These are phyloP conservation scores for Phataginus tetradactyla DNA, from an alignment of 2,797 vertebrate genomes.

Conservation along the genomic window DNA sequence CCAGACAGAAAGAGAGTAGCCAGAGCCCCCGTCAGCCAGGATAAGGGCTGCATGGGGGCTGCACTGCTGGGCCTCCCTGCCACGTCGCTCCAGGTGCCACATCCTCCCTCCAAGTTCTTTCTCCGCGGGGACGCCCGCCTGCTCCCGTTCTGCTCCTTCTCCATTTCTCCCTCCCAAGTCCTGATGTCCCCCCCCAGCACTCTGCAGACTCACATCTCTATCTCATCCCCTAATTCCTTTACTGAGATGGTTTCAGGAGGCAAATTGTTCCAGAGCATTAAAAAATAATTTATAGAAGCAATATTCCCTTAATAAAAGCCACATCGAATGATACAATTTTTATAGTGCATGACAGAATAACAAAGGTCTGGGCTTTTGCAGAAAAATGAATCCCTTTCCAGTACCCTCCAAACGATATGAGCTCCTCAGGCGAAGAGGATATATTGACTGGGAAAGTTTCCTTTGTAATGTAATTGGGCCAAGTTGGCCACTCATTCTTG, in stretches of 20 bases:
- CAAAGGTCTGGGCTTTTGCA: conserved; percentile 59
- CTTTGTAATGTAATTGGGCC: conserved; percentile 63
- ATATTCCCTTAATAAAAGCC: conserved; percentile 78
- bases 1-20: not conserved
- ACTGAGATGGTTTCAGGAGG: conserved; percentile 50
- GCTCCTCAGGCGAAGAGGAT: conserved; percentile 63
- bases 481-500: conserved; percentile 44
- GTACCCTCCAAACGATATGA: conserved; percentile 1
- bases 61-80: accelerated
- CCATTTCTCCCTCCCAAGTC: not conserved
- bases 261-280: conserved; percentile 61
- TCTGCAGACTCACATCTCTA: not conserved
- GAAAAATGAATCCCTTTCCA: conserved; percentile 74
- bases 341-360: conserved; percentile 72
- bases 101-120: not conserved
- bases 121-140: too few relatives aligned
- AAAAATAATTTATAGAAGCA: conserved; percentile 68
- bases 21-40: accelerated
- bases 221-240: not conserved
- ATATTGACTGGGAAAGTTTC: conserved; percentile 70
- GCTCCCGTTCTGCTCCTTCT: accelerated
- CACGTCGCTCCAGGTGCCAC: accelerated
- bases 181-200: not conserved
- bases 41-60: accelerated
- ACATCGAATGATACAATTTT: conserved; percentile 75